Base-by-base conservation (phyloP, 2,797 vertebrate species). In the Ctenopoma kingsleyae region DNA sequence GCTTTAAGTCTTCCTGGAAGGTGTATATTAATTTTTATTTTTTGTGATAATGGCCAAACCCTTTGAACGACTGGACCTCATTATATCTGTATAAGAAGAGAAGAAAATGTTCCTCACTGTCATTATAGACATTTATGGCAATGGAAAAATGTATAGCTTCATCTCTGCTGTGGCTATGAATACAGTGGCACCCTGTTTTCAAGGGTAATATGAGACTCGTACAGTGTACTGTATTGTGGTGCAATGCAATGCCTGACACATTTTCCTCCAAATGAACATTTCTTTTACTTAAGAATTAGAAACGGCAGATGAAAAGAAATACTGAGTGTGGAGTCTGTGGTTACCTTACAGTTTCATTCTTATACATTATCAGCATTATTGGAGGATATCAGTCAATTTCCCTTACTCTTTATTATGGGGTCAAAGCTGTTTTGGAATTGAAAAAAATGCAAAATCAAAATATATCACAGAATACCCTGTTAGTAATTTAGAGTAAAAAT, bases 191-290 rank as follows among this genome's bases (percentile, higher is more conserved):
- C 46, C 71, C 67, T 54, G 58, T 48, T 47, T 79, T 72, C 70
- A 17, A n/a, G 82, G 68, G 76, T 84, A 73, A 78, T 84, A 52
- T 55, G 47, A 71, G 56, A 74, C 83, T 81, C 71, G 64, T 71
- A 50, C 48, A 43, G 17, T 13, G 30, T 20, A 6, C 12, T 67
- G 40, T 15, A 3, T 36, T 62, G 36, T 49, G 57, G 12, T 30
- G 65, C 65, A 1, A 1, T 6, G 25, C 25, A n/a, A n/a, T n/a
- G 59, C 17, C 53, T 43, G 40, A 56, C 73, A 72, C 36, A 6
- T 32, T 55, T 63, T 58, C 9, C 6, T 48, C 5, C n/a, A 58
- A 55, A 49, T 40, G 8, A 60, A 44, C 6, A 15, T 53, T 49
- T 58, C 49, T 40, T 27, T 10, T 8, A 32, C 3, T 1, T n/a